These are phyloP conservation scores for Papilio gigon DNA, from an alignment of 2,888 invertebrate species.

Conservation along the genomic window DNA sequence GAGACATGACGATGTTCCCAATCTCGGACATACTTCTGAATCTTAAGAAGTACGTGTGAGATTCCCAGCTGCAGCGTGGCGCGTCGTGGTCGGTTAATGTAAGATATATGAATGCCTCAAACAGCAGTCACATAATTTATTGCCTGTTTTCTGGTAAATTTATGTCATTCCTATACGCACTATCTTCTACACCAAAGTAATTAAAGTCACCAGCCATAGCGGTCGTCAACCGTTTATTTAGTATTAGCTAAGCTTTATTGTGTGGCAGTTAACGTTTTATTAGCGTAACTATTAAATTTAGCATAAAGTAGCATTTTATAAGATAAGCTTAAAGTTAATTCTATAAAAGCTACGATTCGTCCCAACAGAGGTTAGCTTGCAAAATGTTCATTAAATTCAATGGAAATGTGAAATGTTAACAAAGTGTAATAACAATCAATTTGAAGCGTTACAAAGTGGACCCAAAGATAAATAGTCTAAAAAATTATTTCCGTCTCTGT, in stretches of 20 bases:
- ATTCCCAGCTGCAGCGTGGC: conserved; percentile 2
- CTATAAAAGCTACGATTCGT: no score
- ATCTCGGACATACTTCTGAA: no score
- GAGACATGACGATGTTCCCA: not conserved
- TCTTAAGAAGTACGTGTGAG: conserved; percentile 3
- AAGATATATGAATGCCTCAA: conserved; percentile 27
- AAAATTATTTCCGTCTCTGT: no score
- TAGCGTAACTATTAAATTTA: not conserved
- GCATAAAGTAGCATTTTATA: not conserved
- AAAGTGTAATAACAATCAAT: no score
- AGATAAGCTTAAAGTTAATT: no score
- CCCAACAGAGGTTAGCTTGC: no score
- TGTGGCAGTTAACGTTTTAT: conserved; percentile 15
- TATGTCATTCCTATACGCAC: conserved; percentile 29
- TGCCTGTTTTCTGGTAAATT: conserved; percentile 24
- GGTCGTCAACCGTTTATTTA: conserved; percentile 25
- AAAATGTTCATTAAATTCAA: no score
- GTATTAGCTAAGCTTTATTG: conserved; percentile 14
- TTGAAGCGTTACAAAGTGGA: no score
- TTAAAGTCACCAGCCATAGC: conserved; percentile 16
- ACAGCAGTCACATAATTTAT: conserved; percentile 34
- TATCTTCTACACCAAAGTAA: conserved; percentile 18
- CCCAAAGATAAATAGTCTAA: no score
- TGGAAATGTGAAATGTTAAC: no score
- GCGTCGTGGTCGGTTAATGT: not conserved